A percentile compares a stretch with the other conserved stretches of the same genome.
Conservation (phyloP, 2,797 vertebrate species). For the Luscinia megarhynchos region DNA sequence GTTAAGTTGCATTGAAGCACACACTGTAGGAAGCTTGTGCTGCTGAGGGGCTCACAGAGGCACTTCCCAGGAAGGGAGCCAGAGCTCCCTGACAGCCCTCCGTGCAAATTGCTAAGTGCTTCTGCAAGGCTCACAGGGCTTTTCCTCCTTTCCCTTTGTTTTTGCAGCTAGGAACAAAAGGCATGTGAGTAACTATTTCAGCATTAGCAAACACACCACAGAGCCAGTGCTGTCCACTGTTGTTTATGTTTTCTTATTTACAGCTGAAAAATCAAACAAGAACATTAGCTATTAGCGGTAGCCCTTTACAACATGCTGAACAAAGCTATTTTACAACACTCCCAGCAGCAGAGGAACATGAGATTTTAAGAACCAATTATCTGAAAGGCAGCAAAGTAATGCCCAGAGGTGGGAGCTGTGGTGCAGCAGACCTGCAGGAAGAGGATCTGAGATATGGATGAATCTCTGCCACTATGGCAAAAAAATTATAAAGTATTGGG, state of each 20-base stretch:
- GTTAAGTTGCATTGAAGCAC: not conserved
- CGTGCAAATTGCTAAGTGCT: not conserved
- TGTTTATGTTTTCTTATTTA: not conserved
- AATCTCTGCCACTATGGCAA: not conserved
- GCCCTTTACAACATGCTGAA: not conserved
- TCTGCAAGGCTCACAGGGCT: not conserved
- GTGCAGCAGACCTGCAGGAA: not conserved
- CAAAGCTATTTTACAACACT: not conserved
- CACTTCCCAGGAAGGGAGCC: not conserved
- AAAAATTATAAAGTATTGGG: not conserved
- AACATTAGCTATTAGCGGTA: not conserved
- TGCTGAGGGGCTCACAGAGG: not conserved
- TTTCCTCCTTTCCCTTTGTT: not conserved
- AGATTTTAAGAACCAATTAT: not conserved
- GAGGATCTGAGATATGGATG: rapidly evolving
- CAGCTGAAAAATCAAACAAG: not conserved
- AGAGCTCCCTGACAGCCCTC: not conserved
- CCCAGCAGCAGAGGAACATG: not conserved
- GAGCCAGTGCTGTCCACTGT: not conserved
- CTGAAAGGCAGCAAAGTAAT: not conserved
- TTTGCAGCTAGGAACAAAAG: not conserved
- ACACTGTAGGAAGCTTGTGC: rapidly evolving
- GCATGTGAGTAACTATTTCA: not conserved
- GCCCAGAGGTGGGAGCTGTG: not conserved
- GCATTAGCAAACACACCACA: not conserved